A percentile compares a stretch with the other conserved stretches of the same genome.
Conservation (phyloP, 2,888 invertebrate genomes). For the Ceratothoa steindachneri region DNA sequence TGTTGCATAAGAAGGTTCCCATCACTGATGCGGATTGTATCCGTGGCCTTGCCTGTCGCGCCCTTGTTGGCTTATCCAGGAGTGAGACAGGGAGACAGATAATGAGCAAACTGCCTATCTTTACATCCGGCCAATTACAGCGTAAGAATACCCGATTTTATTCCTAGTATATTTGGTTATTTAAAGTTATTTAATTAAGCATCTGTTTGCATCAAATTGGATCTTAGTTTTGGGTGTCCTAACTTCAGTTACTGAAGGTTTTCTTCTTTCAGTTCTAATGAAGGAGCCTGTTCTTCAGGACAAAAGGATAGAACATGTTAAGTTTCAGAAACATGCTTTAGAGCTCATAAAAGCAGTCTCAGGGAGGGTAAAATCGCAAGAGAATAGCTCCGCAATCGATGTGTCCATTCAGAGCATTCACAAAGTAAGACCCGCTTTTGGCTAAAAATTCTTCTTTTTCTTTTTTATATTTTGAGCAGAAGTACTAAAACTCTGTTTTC, state of each 20-base stretch:
- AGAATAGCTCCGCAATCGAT: conserved; percentile 69
- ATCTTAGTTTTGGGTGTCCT: too few relatives aligned
- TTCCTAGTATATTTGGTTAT: too few relatives aligned
- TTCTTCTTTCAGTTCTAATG: conserved; percentile 68
- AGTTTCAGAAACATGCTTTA: conserved; percentile 89
- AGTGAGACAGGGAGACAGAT: conserved; percentile 88
- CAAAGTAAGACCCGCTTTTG: conserved; percentile 68
- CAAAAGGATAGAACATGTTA: conserved; percentile 88
- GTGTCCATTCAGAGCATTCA: conserved; percentile 84
- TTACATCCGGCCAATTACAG: conserved; percentile 88
- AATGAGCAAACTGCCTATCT: conserved; percentile 87
- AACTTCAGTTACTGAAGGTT: background rate
- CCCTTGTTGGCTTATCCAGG: conserved; percentile 87
- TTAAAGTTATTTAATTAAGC: too few relatives aligned
- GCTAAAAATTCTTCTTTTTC: too few relatives aligned
- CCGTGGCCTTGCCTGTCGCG: conserved; percentile 86
- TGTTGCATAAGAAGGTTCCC: conserved; percentile 87
- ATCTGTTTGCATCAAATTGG: too few relatives aligned
- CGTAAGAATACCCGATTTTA: too few relatives aligned
- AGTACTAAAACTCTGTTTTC: too few relatives aligned
- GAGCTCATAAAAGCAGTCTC: conserved; percentile 84
- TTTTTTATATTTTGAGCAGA: too few relatives aligned
- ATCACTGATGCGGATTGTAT: conserved; percentile 95
- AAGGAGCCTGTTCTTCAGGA: conserved; percentile 95
- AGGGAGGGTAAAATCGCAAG: conserved; percentile 70